These are phyloP conservation scores for Eubasilissa regina DNA, from an alignment of 1,140 invertebrate genomes.

Conservation along the genomic window DNA sequence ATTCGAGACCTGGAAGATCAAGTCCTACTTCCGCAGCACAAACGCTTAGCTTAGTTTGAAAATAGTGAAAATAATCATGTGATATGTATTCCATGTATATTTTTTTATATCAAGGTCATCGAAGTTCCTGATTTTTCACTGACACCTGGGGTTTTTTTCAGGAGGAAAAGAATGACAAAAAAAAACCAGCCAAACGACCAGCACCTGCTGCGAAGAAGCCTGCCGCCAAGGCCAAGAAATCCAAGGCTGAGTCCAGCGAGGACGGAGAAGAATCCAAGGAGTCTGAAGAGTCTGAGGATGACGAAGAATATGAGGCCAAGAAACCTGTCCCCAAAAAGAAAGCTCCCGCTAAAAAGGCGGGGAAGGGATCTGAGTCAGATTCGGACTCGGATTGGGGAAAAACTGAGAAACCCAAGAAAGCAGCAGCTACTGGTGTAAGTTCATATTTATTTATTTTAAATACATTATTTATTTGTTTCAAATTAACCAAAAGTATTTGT, in stretches of 20 bases:
- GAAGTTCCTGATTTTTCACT: too few species aligned
- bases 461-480: too few species aligned
- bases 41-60: too few species aligned
- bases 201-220: constrained; percentile 64
- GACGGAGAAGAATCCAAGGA: constrained; percentile 61
- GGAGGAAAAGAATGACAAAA: constrained; percentile 72
- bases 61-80: too few species aligned
- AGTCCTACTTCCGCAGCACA: too few species aligned
- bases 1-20: too few species aligned
- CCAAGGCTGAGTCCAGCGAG: constrained; percentile 60
- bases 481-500: too few species aligned
- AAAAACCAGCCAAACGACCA: constrained; percentile 76
- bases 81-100: too few species aligned
- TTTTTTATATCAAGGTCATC: too few species aligned
- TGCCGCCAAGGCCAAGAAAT: constrained; percentile 69
- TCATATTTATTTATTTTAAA: too few species aligned
- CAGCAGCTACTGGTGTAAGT: constrained; percentile 60
- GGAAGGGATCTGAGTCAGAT: constrained; percentile 83
- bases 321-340: constrained; percentile 73
- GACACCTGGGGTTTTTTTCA: constrained; percentile 1
- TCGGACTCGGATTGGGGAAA: constrained; percentile 86
- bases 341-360: constrained; percentile 75
- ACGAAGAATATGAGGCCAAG: constrained; percentile 66
- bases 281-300: constrained; percentile 64
- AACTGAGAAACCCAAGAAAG: constrained; percentile 73